Evolutionary conservation across 2,888 invertebrate genomes (phyloP).

Genomic region (Heterodera filipjevi): DNA sequence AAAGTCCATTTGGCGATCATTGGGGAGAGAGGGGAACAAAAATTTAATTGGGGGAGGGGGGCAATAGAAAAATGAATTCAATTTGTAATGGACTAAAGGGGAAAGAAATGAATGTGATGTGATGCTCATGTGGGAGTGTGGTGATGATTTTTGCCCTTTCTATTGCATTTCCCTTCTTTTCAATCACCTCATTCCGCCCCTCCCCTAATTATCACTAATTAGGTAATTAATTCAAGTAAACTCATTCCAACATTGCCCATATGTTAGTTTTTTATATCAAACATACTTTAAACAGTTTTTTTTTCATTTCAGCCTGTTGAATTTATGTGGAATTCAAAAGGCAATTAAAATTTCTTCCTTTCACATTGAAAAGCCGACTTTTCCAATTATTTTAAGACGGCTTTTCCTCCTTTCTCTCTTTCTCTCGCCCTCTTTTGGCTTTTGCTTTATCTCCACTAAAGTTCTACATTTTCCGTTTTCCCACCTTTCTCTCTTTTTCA

Average conservation of each 20-base stretch:
- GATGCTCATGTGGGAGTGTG: not conserved
- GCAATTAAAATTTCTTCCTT: too few species aligned
- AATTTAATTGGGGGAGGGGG: not conserved
- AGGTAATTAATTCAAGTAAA: not conserved
- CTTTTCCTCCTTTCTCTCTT: too few species aligned
- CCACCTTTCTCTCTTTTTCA: not conserved
- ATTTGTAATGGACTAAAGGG: not conserved
- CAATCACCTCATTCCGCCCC: too few species aligned
- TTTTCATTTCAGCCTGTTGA: too few species aligned
- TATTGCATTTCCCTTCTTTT: too few species aligned
- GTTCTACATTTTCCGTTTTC: not conserved
- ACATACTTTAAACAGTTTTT: too few species aligned
- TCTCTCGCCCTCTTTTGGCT: not conserved
- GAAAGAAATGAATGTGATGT: not conserved
- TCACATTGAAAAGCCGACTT: too few species aligned
- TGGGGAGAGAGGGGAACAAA: not conserved
- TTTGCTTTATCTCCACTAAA: too few species aligned
- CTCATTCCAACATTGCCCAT: not conserved
- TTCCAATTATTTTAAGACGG: too few species aligned
- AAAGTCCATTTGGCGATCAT: slow-evolving; percentile 6
- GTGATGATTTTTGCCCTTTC: too few species aligned
- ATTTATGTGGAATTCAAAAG: too few species aligned
- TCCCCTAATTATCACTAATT: too few species aligned
- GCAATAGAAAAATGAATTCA: not conserved
- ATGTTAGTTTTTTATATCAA: not conserved